Conservation (phyloP, 2,888 invertebrate genomes). For the Acrobasis consociella region DNA sequence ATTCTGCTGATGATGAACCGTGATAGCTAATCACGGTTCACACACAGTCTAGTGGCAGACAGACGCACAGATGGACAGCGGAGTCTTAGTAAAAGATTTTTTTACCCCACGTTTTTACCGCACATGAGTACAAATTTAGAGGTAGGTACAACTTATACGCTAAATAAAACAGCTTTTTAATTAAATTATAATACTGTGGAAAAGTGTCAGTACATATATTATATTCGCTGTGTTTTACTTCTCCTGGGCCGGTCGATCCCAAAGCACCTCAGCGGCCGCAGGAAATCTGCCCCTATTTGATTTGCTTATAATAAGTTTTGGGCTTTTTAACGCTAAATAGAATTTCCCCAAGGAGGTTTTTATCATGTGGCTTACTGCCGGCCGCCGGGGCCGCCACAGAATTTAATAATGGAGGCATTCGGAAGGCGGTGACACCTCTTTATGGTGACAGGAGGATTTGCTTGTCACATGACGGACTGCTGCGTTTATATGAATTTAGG, state of each 20-base stretch:
- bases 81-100: no score
- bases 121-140: no score
- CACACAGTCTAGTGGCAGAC: no score
- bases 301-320: conserved; percentile 18
- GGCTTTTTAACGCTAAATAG: conserved; percentile 15
- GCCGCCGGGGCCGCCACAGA: background rate
- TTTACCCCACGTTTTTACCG: no score
- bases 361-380: background rate
- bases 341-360: conserved; percentile 6
- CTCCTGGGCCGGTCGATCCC: background rate
- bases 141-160: no score
- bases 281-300: conserved; percentile 11
- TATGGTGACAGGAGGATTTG: background rate
- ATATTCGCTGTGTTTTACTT: background rate
- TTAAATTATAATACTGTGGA: no score
- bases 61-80: no score
- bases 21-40: no score
- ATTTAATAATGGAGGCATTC: conserved; percentile 3
- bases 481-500: background rate
- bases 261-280: background rate
- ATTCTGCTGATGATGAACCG: no score
- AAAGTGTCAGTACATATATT: no score
- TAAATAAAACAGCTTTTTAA: no score
- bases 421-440: background rate
- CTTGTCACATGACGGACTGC: background rate